phyloP scores from a whole-genome alignment of 2,113 vertebrate species.

The Paedocypris sp. region DNA sequence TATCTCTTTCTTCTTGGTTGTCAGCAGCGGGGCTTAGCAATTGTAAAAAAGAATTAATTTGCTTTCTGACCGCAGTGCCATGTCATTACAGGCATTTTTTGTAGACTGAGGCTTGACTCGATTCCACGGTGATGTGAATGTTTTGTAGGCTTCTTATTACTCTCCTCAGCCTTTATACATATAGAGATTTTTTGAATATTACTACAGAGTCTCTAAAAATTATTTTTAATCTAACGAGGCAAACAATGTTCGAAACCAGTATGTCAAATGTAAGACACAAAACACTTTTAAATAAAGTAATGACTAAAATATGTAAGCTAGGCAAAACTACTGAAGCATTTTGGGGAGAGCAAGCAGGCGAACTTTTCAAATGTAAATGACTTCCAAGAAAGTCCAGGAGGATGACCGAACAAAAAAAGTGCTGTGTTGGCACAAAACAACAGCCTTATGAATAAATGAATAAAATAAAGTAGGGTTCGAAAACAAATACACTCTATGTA shows the following conservation, averaged over 20 bases:
- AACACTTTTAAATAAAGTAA: background rate
- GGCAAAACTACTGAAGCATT: background rate
- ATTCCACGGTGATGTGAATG: background rate
- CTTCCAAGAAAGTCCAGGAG: background rate
- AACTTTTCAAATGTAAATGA: constrained; percentile 16
- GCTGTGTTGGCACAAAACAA: constrained; percentile 5
- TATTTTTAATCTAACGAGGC: background rate
- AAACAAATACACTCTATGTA: background rate
- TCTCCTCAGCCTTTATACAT: background rate
- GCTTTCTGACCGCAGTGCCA: background rate
- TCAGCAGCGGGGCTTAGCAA: background rate
- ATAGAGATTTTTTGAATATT: background rate
- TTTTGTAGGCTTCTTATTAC: background rate
- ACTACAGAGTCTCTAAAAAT: background rate
- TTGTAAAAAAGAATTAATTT: constrained; percentile 9
- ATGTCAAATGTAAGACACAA: background rate
- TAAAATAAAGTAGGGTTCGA: background rate
- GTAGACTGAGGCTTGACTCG: background rate
- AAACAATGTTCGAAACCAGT: background rate
- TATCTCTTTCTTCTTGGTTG: background rate
- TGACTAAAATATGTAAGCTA: background rate
- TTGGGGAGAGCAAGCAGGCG: background rate
- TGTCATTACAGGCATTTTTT: background rate
- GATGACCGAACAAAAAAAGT: background rate
- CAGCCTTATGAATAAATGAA: background rate